A percentile compares a stretch with the other conserved stretches of the same genome.
These are phyloP conservation scores for Drosophila bocki DNA, from an alignment of 1,140 invertebrate genomes.

Conservation along the genomic window DNA sequence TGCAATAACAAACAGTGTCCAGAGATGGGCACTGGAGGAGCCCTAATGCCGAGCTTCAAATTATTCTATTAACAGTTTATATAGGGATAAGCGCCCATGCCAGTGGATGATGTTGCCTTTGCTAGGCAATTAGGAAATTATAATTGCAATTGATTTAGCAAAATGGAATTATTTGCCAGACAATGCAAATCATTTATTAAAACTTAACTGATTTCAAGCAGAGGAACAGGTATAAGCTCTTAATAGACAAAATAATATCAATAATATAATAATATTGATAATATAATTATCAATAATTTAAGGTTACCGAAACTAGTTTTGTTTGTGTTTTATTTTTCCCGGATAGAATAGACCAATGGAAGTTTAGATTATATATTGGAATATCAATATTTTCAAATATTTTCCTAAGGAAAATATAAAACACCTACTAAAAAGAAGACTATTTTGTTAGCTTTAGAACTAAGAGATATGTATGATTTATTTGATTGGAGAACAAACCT, in stretches of 20 bases:
- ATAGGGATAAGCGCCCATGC: constrained; percentile 1
- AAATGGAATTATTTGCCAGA: constrained; percentile 1
- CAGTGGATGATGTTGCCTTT: constrained; percentile 2
- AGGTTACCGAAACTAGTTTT: neutral
- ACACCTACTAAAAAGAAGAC: neutral
- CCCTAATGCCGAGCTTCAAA: constrained; percentile 20
- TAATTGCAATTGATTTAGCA: constrained; percentile 9
- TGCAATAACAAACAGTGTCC: constrained; percentile 5
- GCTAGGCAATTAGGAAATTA: constrained; percentile 13
- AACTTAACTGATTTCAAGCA: neutral
- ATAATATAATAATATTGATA: too few relatives aligned
- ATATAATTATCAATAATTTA: too few relatives aligned
- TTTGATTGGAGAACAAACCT: neutral
- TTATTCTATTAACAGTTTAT: constrained; percentile 54
- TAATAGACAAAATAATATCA: neutral
- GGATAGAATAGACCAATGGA: too few relatives aligned
- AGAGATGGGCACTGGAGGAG: neutral
- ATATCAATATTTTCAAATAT: neutral
- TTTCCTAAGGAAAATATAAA: too few relatives aligned
- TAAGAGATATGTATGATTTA: neutral
- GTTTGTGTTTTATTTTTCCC: neutral
- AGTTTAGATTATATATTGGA: neutral
- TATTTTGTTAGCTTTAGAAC: too few relatives aligned
- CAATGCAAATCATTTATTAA: constrained; percentile 10
- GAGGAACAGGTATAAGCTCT: neutral